Conservation (phyloP, 2,888 invertebrate genomes). For the Chymomyza procnemis region DNA sequence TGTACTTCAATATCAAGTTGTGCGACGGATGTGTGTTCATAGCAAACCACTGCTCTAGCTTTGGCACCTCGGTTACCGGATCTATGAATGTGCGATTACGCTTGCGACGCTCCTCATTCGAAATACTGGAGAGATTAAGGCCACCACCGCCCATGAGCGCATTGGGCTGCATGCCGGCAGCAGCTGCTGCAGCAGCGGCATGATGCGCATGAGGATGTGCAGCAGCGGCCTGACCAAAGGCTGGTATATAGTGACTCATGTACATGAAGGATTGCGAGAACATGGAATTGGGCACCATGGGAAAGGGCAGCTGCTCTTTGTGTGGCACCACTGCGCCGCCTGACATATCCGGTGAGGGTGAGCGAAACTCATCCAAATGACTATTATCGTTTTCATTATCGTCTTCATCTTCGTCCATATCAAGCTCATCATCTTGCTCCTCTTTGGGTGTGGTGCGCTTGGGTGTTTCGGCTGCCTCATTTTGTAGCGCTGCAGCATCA, state of each 20-base stretch:
- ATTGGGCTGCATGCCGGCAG: slow-evolving; percentile 71
- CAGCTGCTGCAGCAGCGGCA: slow-evolving; percentile 79
- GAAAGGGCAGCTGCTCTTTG: slow-evolving; percentile 85
- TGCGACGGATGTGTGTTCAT: slow-evolving; percentile 99
- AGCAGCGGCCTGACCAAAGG: slow-evolving; percentile 80
- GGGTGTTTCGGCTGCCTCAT: slow-evolving; percentile 53
- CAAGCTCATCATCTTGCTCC: slow-evolving; percentile 75
- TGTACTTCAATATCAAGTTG: slow-evolving; percentile 97
- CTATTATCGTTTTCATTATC: slow-evolving; percentile 77
- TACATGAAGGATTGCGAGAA: slow-evolving; percentile 94
- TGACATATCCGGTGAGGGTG: slow-evolving; percentile 75
- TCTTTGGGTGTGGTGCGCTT: slow-evolving; percentile 73
- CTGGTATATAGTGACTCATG: slow-evolving; percentile 92
- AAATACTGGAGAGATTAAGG: slow-evolving; percentile 83
- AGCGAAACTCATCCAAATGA: slow-evolving; percentile 77
- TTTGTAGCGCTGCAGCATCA: slow-evolving; percentile 56
- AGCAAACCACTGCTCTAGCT: slow-evolving; percentile 96
- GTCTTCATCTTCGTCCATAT: slow-evolving; percentile 78
- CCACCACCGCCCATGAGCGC: slow-evolving; percentile 79
- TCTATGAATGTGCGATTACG: slow-evolving; percentile 99
- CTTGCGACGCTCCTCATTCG: slow-evolving; percentile 92
- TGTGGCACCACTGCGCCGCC: slow-evolving; percentile 73
- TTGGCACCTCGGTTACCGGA: slow-evolving; percentile 97
- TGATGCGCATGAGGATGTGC: slow-evolving; percentile 76
- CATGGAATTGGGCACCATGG: slow-evolving; percentile 92